phyloP scores from a whole-genome alignment of 2,797 vertebrate genomes.

The Crocodylus rhombifer region DNA sequence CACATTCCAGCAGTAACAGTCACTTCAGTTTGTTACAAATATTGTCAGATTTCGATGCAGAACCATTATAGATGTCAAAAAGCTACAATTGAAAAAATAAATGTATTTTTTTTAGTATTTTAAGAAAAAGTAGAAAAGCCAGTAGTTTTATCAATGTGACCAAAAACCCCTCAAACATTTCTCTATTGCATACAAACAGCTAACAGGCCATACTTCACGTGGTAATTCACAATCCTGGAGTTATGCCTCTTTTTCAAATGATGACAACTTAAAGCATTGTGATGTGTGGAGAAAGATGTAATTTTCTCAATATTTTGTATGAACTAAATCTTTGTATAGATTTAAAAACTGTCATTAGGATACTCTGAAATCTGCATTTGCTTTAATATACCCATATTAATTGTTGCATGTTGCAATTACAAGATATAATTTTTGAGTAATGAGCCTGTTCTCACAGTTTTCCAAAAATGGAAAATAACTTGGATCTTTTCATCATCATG shows the following conservation, averaged over 20 bases:
- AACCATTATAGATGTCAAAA: constrained; percentile 91
- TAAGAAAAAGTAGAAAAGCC: constrained; percentile 37
- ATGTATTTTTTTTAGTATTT: constrained; percentile 53
- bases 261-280: constrained; percentile 17
- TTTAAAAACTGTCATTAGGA: neutral
- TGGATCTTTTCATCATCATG: constrained; percentile 31
- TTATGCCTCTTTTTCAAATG: neutral
- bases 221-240: neutral
- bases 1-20: constrained; percentile 84
- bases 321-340: neutral
- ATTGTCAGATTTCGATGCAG: constrained; percentile 89
- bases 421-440: constrained; percentile 16
- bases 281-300: neutral
- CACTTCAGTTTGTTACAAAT: constrained; percentile 85
- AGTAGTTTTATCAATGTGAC: neutral
- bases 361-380: neutral
- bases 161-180: neutral
- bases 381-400: neutral
- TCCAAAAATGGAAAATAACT: neutral
- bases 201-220: neutral
- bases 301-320: constrained; percentile 30
- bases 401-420: constrained; percentile 1
- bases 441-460: neutral
- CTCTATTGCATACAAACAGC: neutral
- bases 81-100: constrained; percentile 81